phyloP scores from a whole-genome alignment of 2,888 invertebrate species.

The Lasioglossum vierecki region DNA sequence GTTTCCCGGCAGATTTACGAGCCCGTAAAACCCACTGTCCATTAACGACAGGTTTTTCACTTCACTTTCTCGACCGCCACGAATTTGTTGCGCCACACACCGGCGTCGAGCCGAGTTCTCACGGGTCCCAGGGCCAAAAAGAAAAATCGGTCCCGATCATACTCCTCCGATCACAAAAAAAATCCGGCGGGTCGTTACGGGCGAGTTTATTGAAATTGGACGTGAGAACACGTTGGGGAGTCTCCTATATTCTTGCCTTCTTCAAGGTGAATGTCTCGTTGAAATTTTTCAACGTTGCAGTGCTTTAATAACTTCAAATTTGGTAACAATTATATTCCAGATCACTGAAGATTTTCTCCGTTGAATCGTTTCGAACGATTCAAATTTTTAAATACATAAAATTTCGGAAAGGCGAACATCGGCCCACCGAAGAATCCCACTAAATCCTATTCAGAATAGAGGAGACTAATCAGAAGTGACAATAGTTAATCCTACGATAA shows the following conservation, averaged over 20 bases:
- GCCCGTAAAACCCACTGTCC: constrained; percentile 2
- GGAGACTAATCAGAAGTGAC: neutral
- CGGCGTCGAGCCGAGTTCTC: neutral
- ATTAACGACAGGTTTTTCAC: constrained; percentile 5
- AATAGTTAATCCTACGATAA: constrained; percentile 16
- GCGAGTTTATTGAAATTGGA: neutral
- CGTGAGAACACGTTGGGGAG: neutral
- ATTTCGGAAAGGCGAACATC: neutral
- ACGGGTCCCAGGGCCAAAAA: neutral
- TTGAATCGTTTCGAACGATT: neutral
- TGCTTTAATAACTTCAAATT: neutral
- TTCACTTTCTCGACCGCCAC: neutral
- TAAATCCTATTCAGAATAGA: neutral
- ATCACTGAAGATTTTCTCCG: too few relatives aligned
- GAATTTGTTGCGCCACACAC: constrained; percentile 1
- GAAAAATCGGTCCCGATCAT: neutral
- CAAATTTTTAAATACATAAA: too few relatives aligned
- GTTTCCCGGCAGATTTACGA: constrained; percentile 39
- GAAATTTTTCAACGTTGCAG: neutral
- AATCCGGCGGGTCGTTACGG: neutral
- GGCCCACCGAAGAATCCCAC: neutral
- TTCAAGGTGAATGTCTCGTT: neutral
- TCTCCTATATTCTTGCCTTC: neutral
- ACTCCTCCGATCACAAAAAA: neutral
- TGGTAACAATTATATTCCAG: neutral